A percentile compares a stretch with the other conserved stretches of the same genome.
Evolutionary conservation across 2,113 vertebrate genomes (phyloP).

Genomic region (Rhinichthys klamathensis): DNA sequence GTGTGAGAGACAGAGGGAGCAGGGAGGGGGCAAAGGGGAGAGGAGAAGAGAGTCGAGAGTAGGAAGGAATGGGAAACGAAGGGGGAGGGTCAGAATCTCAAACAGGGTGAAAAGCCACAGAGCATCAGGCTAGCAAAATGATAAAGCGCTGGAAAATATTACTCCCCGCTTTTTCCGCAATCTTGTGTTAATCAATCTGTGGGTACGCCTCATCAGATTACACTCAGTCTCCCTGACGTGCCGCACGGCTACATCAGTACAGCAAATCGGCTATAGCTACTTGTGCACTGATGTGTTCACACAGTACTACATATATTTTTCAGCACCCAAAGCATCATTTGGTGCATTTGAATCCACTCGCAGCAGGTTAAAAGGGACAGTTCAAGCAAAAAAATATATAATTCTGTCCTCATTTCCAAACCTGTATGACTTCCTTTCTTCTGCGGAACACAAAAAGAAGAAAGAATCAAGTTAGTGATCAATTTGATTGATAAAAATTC

Average conservation of each 20-base stretch:
- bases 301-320: background rate
- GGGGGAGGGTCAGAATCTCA: constrained; percentile 78
- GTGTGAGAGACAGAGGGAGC: constrained; percentile 57
- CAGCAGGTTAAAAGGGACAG: background rate
- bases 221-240: constrained; percentile 21
- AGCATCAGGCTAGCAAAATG: constrained; percentile 71
- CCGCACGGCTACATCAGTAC: background rate
- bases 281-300: background rate
- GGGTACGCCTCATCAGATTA: constrained; percentile 63
- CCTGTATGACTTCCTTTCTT: background rate
- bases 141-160: constrained; percentile 71
- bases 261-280: constrained; percentile 7
- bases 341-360: background rate
- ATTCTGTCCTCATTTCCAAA: constrained; percentile 14
- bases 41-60: constrained; percentile 68
- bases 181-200: constrained; percentile 69
- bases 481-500: background rate
- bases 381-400: background rate
- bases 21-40: constrained; percentile 66
- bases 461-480: background rate
- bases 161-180: constrained; percentile 64
- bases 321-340: background rate
- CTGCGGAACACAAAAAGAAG: background rate
- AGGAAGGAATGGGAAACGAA: constrained; percentile 63
- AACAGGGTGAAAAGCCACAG: constrained; percentile 74